Evolutionary conservation across 2,113 vertebrate species (phyloP).

Genomic region (Cebidichthys violaceus): DNA sequence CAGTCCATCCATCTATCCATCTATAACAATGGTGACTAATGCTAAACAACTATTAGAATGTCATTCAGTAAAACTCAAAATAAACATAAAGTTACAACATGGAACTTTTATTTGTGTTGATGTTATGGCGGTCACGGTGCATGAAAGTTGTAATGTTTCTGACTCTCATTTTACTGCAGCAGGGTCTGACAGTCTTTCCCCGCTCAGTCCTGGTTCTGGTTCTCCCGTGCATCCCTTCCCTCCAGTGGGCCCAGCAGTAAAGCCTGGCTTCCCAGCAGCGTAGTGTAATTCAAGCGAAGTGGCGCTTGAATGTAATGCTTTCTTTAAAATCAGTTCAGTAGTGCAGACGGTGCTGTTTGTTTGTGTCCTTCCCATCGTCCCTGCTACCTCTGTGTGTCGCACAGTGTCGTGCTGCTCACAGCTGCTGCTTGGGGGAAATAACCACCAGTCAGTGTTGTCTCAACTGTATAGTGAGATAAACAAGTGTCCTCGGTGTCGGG

Average conservation of each 20-base stretch:
- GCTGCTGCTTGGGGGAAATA: constrained; percentile 73
- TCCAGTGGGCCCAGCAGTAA: no score
- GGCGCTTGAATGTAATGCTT: constrained; percentile 57
- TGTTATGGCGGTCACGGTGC: not conserved
- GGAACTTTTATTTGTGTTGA: not conserved
- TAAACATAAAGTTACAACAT: not conserved
- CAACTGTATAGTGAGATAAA: constrained; percentile 26
- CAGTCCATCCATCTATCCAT: not conserved
- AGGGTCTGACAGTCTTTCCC: no score
- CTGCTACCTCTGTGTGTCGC: constrained; percentile 9
- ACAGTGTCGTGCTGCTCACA: not conserved
- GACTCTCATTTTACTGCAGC: no score
- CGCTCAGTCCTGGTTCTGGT: no score
- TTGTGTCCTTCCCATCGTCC: not conserved
- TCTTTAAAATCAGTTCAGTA: constrained; percentile 5
- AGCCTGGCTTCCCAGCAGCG: no score
- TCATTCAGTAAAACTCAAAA: not conserved
- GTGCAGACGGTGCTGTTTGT: constrained; percentile 9
- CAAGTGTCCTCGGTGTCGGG: constrained; percentile 34
- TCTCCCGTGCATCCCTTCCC: no score
- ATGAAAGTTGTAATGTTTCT: not conserved
- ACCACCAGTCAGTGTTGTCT: constrained; percentile 13
- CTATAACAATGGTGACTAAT: not conserved
- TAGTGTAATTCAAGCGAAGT: not conserved
- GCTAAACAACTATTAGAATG: not conserved